Conservation (phyloP, 2,113 vertebrate species). For the Sturnus vulgaris region DNA sequence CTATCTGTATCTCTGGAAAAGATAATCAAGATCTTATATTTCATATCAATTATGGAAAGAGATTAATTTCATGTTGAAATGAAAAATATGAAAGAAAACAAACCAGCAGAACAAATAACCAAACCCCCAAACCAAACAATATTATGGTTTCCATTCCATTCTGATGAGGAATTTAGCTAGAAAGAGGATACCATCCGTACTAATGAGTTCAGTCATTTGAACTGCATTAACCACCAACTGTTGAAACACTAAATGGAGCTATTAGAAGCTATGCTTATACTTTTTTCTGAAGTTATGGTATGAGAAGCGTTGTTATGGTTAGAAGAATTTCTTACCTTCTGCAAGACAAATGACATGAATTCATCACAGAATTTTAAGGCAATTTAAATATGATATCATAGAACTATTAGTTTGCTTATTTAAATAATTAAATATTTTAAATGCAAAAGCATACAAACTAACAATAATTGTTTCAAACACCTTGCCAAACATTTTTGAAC, state of each 20-base stretch:
- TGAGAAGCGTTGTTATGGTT: not conserved
- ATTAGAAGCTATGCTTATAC: not conserved
- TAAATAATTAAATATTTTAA: not conserved
- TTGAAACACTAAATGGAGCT: not conserved
- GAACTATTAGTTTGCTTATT: not conserved
- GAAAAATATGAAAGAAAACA: not conserved
- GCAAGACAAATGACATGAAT: not conserved
- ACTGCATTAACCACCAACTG: not conserved
- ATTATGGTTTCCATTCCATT: not conserved
- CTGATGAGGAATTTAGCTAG: not conserved
- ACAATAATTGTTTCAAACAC: too few species aligned
- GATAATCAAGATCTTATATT: not conserved
- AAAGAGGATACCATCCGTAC: not conserved
- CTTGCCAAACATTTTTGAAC: too few species aligned
- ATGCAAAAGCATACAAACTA: too few species aligned
- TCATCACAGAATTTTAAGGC: not conserved
- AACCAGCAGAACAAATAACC: not conserved
- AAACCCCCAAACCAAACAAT: not conserved
- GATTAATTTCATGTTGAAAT: not conserved
- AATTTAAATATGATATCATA: not conserved
- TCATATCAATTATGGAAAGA: not conserved
- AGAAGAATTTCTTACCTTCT: not conserved
- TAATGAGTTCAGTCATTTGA: not conserved
- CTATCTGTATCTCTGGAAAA: not conserved
- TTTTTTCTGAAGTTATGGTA: not conserved